These are phyloP conservation scores for Blastobasis adustella DNA, from an alignment of 2,888 invertebrate species.

Conservation along the genomic window DNA sequence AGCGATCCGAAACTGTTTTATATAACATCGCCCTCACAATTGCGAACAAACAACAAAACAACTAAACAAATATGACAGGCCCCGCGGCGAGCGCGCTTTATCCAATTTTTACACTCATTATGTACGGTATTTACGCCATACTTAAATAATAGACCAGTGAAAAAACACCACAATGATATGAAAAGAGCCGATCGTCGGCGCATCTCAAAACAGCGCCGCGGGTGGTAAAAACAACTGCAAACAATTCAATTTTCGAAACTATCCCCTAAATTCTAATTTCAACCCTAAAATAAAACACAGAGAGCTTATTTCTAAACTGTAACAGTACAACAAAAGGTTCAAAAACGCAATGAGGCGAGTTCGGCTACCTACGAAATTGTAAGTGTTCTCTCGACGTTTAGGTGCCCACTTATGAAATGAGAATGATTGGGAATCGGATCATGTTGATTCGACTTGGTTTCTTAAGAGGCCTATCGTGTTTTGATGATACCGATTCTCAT, in stretches of 20 bases:
- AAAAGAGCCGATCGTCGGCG: conserved; percentile 26
- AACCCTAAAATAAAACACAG: too few relatives aligned
- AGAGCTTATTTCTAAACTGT: too few relatives aligned
- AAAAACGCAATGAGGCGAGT: too few relatives aligned
- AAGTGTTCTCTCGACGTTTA: not conserved
- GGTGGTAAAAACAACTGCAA: conserved; percentile 25
- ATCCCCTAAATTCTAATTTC: too few relatives aligned
- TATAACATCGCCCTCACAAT: not conserved
- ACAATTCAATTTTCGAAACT: too few relatives aligned
- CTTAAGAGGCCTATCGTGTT: too few relatives aligned
- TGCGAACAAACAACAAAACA: conserved; percentile 15
- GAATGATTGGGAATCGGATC: too few relatives aligned
- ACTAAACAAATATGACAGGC: conserved; percentile 23
- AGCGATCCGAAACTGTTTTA: too few relatives aligned
- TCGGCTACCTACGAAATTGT: too few relatives aligned
- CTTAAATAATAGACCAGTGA: conserved; percentile 27
- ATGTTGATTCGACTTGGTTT: too few relatives aligned
- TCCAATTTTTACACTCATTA: conserved; percentile 52
- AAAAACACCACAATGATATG: conserved; percentile 30
- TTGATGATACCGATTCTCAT: too few relatives aligned
- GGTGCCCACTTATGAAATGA: not conserved
- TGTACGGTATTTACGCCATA: conserved; percentile 39
- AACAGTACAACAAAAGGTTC: too few relatives aligned
- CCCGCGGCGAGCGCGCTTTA: conserved; percentile 21
- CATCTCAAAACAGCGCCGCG: conserved; percentile 43